A percentile compares a stretch with the other conserved stretches of the same genome.
phyloP scores from a whole-genome alignment of 2,888 invertebrate species.

The Leucoptera coffeella region DNA sequence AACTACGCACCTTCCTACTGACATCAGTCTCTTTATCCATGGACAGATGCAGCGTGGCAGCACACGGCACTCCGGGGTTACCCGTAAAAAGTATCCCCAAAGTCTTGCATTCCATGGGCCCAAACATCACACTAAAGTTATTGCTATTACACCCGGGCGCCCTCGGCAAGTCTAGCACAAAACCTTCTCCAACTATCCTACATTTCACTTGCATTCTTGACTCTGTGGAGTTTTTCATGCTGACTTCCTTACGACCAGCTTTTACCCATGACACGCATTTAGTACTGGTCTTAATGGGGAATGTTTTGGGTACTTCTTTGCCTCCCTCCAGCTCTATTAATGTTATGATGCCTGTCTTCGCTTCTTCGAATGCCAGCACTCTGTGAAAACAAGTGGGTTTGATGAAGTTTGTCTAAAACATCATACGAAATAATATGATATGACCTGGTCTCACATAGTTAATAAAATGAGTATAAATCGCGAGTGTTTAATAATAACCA shows the following conservation, averaged over 20 bases:
- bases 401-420: too few species aligned
- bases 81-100: slow-evolving; percentile 26
- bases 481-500: too few species aligned
- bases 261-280: slow-evolving; percentile 28
- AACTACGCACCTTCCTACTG: slow-evolving; percentile 21
- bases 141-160: slow-evolving; percentile 16
- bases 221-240: slow-evolving; percentile 25
- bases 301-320: slow-evolving; percentile 17
- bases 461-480: too few species aligned
- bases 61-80: slow-evolving; percentile 14
- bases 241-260: slow-evolving; percentile 27
- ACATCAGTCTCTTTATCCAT: slow-evolving; percentile 26
- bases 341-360: slow-evolving; percentile 14
- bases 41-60: slow-evolving; percentile 21
- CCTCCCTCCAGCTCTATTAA: slow-evolving; percentile 20
- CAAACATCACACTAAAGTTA: slow-evolving; percentile 17
- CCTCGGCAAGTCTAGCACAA: slow-evolving; percentile 24
- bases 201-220: slow-evolving; percentile 28
- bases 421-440: too few species aligned
- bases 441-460: too few species aligned
- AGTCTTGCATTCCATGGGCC: slow-evolving; percentile 22
- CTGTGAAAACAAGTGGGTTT: too few species aligned
- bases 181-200: slow-evolving; percentile 31
- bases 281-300: slow-evolving; percentile 32
- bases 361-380: slow-evolving; percentile 25